Base-by-base conservation (phyloP, 2,888 invertebrate species). In the Rhodophaea formosa region DNA sequence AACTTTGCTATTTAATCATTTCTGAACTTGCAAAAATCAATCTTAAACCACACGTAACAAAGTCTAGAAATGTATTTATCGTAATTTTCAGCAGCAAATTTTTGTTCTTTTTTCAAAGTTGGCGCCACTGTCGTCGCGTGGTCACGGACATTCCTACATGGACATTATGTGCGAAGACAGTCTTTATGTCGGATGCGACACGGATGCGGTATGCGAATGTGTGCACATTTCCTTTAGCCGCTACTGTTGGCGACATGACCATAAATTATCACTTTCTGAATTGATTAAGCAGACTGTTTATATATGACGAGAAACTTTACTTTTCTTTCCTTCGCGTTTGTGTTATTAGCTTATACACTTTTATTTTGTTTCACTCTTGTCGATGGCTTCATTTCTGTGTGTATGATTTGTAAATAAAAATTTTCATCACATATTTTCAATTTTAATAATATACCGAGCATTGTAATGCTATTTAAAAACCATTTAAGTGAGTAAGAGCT, bases 121-220 rank as follows among this genome's bases (percentile, higher is more conserved):
- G 88, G 88, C 88, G 88, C 88, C 88, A 85, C 70, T 64, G 63
- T 69, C 77, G 70, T 75, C 71, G 76, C 77, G 78, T 80, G 79
- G 71, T 71, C 63, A 66, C 69, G 69, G 70, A 72, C 74, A 72
- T 69, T 72, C 74, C 62, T 71, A 69, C 70, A 72, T 68, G 70
- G 71, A 73, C 70, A 74, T 73, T 73, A 75, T 69, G 42, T 53
- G 52, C 45, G 56, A 70, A 72, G 77, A 77, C 74, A 66, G 65
- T 68, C 66, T 74, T 75, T 78, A 74, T 70, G 64, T 63, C 61
- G 57, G 60, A 69, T 63, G 64, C 63, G 60, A 58, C 60, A 60
- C 64, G 62, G 64, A 65, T 62, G 55, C 59, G 58, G 17, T 35
- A 15, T 61, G 64, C 59, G 62, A 53, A 8, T 57, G 56, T 51